Evolutionary conservation across 2,888 invertebrate species (phyloP).

Genomic region (Nasonia oneida): DNA sequence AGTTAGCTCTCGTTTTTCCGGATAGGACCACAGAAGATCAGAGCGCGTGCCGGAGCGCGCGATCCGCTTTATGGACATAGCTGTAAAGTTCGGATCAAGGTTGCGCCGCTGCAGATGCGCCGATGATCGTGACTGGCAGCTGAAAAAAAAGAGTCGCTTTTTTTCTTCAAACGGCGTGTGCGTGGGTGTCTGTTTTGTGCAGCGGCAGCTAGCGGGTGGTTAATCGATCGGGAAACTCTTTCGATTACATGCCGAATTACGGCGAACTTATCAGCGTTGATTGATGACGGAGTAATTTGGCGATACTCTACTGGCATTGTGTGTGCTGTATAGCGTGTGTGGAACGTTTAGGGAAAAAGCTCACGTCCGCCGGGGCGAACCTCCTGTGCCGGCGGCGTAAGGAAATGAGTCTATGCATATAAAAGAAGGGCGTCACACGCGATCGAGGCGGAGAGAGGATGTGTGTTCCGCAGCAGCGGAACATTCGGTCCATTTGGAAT

Average conservation of each 20-base stretch:
- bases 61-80: constrained; percentile 28
- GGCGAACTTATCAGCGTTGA: neutral
- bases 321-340: neutral
- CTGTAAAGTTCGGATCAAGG: constrained; percentile 37
- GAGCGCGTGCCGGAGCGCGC: constrained; percentile 3
- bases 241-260: constrained; percentile 41
- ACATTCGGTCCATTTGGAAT: constrained; percentile 73
- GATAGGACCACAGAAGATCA: neutral
- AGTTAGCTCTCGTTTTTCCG: constrained; percentile 14
- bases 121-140: constrained; percentile 16
- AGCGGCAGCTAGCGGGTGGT: neutral
- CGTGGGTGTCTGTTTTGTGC: neutral
- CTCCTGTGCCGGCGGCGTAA: constrained; percentile 66
- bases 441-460: constrained; percentile 28
- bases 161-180: neutral
- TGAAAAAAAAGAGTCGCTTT: constrained; percentile 24
- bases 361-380: constrained; percentile 46
- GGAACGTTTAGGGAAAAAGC: constrained; percentile 48
- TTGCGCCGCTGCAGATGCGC: constrained; percentile 29
- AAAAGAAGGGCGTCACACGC: constrained; percentile 70
- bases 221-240: neutral
- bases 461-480: constrained; percentile 68
- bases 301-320: neutral
- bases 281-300: constrained; percentile 37
- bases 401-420: constrained; percentile 79